A percentile compares a stretch with the other conserved stretches of the same genome.
Conservation (phyloP, 2,113 vertebrate genomes). For the Malurus alboscapulatus region DNA sequence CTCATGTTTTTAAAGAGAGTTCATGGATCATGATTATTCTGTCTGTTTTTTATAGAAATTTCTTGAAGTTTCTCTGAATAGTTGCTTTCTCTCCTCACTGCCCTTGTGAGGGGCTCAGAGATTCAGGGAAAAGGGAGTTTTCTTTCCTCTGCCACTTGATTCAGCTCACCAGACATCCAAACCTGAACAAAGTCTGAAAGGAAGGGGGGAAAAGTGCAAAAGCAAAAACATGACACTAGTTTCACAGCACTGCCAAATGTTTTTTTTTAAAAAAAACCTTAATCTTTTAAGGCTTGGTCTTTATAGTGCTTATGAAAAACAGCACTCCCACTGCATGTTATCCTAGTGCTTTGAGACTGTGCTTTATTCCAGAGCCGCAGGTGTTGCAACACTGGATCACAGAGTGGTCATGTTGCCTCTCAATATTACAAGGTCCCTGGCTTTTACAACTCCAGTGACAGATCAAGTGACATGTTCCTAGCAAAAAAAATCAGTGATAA, state of each 20-base stretch:
- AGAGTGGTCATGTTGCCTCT: background rate
- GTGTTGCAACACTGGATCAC: background rate
- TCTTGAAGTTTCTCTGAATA: background rate
- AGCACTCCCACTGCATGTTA: background rate
- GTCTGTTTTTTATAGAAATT: background rate
- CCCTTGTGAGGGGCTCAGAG: fast-evolving
- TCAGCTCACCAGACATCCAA: background rate
- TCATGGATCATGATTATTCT: background rate
- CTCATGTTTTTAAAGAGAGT: background rate
- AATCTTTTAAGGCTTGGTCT: background rate
- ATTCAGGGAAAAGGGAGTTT: background rate
- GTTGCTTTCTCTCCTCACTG: background rate
- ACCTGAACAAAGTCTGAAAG: background rate
- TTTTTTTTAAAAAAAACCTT: background rate
- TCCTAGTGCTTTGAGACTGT: background rate
- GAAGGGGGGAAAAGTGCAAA: background rate
- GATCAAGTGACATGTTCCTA: background rate
- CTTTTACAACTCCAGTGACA: background rate
- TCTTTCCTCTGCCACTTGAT: background rate
- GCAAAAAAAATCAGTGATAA: background rate
- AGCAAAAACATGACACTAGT: background rate
- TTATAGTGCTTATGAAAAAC: background rate
- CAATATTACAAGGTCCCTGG: background rate
- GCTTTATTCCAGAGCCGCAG: background rate
- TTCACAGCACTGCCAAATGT: background rate